Conservation (phyloP, 1,140 invertebrate species). For the Andricus grossulariae region DNA sequence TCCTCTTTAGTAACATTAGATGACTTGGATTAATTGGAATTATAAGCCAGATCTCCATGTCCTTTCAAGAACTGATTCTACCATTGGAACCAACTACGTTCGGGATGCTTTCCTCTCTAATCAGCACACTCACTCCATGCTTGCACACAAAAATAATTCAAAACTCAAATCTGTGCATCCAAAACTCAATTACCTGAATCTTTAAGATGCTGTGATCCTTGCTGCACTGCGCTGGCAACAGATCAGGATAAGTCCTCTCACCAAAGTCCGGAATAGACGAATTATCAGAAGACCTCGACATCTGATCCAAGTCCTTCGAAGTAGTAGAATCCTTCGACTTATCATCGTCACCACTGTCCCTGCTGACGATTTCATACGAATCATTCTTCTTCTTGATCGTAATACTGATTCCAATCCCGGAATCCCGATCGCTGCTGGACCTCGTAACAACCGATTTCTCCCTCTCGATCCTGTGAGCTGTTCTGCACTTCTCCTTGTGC, state of each 20-base stretch:
- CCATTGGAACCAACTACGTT: too few relatives aligned
- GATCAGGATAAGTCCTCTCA: slow-evolving; percentile 14
- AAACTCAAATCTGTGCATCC: too few relatives aligned
- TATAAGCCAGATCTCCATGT: too few relatives aligned
- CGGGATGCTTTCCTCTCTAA: too few relatives aligned
- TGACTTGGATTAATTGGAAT: too few relatives aligned
- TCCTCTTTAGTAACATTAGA: too few relatives aligned
- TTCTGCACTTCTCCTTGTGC: slow-evolving; percentile 63
- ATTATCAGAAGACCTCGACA: not conserved
- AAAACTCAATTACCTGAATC: slow-evolving; percentile 37
- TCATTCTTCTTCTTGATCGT: slow-evolving; percentile 73
- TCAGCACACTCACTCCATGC: too few relatives aligned
- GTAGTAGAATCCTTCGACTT: slow-evolving; percentile 32
- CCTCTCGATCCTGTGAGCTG: slow-evolving; percentile 14
- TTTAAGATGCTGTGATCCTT: slow-evolving; percentile 61
- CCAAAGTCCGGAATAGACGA: not conserved
- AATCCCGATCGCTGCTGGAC: slow-evolving; percentile 62
- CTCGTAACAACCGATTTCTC: slow-evolving; percentile 36
- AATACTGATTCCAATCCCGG: slow-evolving; percentile 68
- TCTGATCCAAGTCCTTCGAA: slow-evolving; percentile 11
- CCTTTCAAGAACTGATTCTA: too few relatives aligned
- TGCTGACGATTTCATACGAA: slow-evolving; percentile 71
- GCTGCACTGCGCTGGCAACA: slow-evolving; percentile 49
- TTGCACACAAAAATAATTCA: not conserved
- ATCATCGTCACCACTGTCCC: slow-evolving; percentile 50